Conservation (phyloP, 2,797 vertebrate species). For the Dipus sagitta region DNA sequence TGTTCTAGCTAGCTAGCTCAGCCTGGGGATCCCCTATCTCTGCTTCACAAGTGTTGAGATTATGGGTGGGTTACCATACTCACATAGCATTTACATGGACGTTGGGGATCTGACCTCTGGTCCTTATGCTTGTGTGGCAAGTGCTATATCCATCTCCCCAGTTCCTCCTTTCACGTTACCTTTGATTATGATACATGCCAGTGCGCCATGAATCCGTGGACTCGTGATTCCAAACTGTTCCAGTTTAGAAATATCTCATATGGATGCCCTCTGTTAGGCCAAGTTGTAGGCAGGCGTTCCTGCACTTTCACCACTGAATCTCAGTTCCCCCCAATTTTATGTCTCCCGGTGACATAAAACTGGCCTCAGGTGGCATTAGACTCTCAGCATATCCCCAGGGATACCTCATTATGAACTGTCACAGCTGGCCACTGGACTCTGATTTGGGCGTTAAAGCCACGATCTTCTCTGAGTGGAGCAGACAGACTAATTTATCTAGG, state of each 20-base stretch:
- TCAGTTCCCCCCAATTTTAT: not conserved
- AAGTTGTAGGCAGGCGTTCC: not conserved
- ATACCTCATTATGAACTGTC: not conserved
- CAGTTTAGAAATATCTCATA: not conserved
- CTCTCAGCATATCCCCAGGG: not conserved
- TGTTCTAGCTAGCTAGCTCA: too few species aligned
- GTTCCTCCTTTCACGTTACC: not conserved
- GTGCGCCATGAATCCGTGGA: not conserved
- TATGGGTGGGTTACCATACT: too few species aligned
- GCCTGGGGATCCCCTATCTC: too few species aligned
- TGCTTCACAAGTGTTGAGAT: too few species aligned
- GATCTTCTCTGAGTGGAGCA: not conserved
- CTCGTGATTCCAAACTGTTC: not conserved
- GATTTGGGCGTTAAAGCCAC: not conserved
- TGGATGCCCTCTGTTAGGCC: not conserved
- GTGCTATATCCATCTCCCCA: too few species aligned
- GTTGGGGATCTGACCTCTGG: too few species aligned
- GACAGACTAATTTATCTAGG: constrained; percentile 69
- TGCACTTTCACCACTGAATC: not conserved
- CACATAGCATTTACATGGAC: too few species aligned
- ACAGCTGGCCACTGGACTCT: constrained; percentile 52
- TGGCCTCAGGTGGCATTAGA: constrained; percentile 53
- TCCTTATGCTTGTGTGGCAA: too few species aligned
- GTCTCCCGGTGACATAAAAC: not conserved
- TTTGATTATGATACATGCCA: not conserved